Base-by-base conservation (phyloP, 2,797 vertebrate genomes). In the Liasis olivaceus region DNA sequence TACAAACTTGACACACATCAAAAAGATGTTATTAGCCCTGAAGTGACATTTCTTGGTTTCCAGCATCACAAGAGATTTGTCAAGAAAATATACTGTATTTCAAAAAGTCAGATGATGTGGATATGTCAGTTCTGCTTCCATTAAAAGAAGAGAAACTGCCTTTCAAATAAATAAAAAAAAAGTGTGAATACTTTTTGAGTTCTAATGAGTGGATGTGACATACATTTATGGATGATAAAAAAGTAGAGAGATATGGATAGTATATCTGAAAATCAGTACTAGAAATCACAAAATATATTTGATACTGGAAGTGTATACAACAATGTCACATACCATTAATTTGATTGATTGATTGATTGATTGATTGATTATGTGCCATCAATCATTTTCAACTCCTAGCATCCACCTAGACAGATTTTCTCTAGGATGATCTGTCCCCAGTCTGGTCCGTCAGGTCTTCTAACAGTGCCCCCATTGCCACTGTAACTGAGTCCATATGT, bases 11-110 rank as follows among this genome's bases (percentile, higher is more conserved):
- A 62, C 24, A 77, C 36, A n/a, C 51, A 89, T 89, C 56, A 89
- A 62, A 89, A 87, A 42, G 58, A 62, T 89, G 69, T 59, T 56
- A 62, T 77, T 93, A 86, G 81, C 88, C n/a, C 63, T 42, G 54
- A 87, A 85, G 36, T 72, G 90, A 42, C 63, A 63, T 63, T 93
- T 12, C 89, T 88, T 63, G 56, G 22, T 84, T 93, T 91, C 47
- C 47, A 59, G 42, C 24, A 88, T 62, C 59, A 42, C 51, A 90
- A 88, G 11, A 42, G n/a, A n/a, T 84, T 69, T 93, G 85, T 84
- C 66, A 90, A 58, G 64, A 92, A 77, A 64, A 93, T 47, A 87
- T 81, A 36, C 17, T 89, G n/a, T 72, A 69, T 89, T 90, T 90
- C 88, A 92, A 31, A 90, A 28, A 72, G 60, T 42, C 12, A 77